phyloP scores from a whole-genome alignment of 2,888 invertebrate genomes.

The Agriotes lineatus region DNA sequence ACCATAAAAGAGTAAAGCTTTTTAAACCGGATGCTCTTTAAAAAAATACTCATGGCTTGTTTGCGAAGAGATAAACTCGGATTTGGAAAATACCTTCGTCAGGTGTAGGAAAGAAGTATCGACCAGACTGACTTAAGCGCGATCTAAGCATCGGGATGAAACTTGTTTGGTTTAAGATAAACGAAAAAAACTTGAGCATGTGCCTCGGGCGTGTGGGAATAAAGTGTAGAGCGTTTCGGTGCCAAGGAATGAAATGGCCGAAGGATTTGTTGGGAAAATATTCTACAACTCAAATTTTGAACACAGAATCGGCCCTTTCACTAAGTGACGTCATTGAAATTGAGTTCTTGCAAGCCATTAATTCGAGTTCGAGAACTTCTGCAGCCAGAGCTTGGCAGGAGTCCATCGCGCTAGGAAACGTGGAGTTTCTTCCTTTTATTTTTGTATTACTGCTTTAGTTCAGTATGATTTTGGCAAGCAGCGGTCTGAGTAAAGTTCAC shows the following conservation, averaged over 20 bases:
- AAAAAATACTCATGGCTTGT: conserved; percentile 38
- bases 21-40: conserved; percentile 43
- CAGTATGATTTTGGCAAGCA: conserved; percentile 27
- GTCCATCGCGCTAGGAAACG: not conserved
- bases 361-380: not conserved
- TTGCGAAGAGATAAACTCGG: conserved; percentile 39
- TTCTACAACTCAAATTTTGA: too few species aligned
- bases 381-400: not conserved
- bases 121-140: conserved; percentile 23
- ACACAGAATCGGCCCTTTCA: too few species aligned
- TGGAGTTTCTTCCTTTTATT: conserved; percentile 6
- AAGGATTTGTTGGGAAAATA: too few species aligned
- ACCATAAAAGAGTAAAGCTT: conserved; percentile 45
- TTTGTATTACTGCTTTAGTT: conserved; percentile 14
- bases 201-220: conserved; percentile 49
- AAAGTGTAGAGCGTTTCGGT: conserved; percentile 45
- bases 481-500: conserved; percentile 17
- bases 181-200: conserved; percentile 51
- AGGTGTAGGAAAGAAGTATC: conserved; percentile 31
- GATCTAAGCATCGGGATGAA: conserved; percentile 47
- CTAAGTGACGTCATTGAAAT: not conserved
- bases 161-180: conserved; percentile 50
- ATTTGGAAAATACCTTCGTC: conserved; percentile 44
- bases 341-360: not conserved
- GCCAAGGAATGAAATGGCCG: conserved; percentile 16